Evolutionary conservation across 30 jellyfish, hydroid and myxozoan species (phyloP), one percentile per base, ranked within the genome.

Genomic region (Hydra vulgaris): DNA sequence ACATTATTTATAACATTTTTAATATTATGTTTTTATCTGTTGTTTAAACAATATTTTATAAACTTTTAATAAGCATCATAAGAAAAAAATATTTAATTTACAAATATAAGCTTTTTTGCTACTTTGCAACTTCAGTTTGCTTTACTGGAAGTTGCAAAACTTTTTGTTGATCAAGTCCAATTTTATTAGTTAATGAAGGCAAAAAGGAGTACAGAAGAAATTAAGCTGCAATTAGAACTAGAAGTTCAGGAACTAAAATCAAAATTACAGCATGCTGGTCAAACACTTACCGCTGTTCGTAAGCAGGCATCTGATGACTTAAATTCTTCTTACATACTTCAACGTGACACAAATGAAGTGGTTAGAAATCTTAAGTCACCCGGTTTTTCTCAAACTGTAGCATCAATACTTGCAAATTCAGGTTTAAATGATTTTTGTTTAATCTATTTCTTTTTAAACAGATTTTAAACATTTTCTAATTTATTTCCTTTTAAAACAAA

Each of bases 191-290:
- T 84, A 8, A 86, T 74, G 61, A 82, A 52, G 19, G 27, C 78
- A 21, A 67, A 52, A 21, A 73, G 53, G 21, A 89, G 85, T 23
- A 24, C 82, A 20, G 89, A 81, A 26, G 97, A 90, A 18, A 20
- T 56, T 61, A 72, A 71, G 77, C 21, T 67, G 54, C 78, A 81
- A 23, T 74, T 73, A 26, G 73, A 77, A 78, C 70, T 23, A 72
- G 97, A 90, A 71, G 74, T 54, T 8, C 77, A 74, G 55, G 95
- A 90, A 15, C 81, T 90, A 61, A 90, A 90, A 79, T 78, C 73
- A 24, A 90, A 90, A 53, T 68, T 90, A 80, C 90, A 86, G 54
- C 95, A 85, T 15, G 97, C 97, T 21, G 90, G 92, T 23, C 83
- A 82, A 73, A 88, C 84, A 18, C 81, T 90, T 17, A 70, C 95